A percentile compares a stretch with the other conserved stretches of the same genome.
Evolutionary conservation across 1,140 invertebrate species (phyloP).

Genomic region (Anoplolepis gracilipes): DNA sequence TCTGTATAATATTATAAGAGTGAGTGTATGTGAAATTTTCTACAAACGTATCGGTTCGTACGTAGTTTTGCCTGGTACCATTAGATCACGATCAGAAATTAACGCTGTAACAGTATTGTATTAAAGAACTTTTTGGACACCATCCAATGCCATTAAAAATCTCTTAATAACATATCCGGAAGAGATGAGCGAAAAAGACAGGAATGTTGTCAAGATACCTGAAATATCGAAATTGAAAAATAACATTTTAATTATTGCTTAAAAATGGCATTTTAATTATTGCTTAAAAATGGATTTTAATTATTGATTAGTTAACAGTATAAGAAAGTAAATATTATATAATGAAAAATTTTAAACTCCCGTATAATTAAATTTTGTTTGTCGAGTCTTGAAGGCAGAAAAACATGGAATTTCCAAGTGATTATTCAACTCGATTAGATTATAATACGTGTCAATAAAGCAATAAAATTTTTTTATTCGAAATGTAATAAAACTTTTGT

Average conservation of each 20-base stretch:
- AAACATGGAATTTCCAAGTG: not conserved
- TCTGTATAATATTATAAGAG: not conserved
- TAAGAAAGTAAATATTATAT: not conserved
- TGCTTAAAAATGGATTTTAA: not conserved
- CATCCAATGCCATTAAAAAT: slow-evolving; percentile 59
- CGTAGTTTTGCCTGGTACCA: slow-evolving; percentile 66
- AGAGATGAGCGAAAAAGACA: not conserved
- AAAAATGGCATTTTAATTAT: not conserved
- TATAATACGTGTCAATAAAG: not conserved
- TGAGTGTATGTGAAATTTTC: slow-evolving; percentile 27
- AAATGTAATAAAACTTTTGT: not conserved
- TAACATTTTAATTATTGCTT: not conserved
- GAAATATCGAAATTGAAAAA: not conserved
- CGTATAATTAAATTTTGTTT: not conserved
- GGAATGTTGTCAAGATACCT: not conserved
- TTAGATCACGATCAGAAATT: slow-evolving; percentile 60
- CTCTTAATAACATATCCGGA: slow-evolving; percentile 35
- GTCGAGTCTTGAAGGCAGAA: not conserved
- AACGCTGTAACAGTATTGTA: slow-evolving; percentile 65
- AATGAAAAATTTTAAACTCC: not conserved
- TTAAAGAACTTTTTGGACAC: slow-evolving; percentile 38
- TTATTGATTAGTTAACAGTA: not conserved
- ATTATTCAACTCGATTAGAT: not conserved
- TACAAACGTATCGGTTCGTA: slow-evolving; percentile 23
- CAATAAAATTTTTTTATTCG: not conserved